phyloP scores from a whole-genome alignment of 2,888 invertebrate species.

The Sarcophaga rosellei region DNA sequence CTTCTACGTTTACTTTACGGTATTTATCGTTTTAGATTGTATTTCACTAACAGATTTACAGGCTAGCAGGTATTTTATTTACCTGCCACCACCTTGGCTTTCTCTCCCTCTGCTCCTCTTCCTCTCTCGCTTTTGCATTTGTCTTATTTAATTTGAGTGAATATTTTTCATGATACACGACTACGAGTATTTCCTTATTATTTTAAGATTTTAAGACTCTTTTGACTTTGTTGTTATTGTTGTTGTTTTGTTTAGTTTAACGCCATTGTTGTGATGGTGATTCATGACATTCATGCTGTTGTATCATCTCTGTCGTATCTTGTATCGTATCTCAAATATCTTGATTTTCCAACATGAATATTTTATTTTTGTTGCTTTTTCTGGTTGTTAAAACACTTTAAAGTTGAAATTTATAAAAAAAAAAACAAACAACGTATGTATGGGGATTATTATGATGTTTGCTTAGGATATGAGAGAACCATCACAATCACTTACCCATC shows the following conservation, averaged over 20 bases:
- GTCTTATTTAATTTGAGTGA: slow-evolving; percentile 11
- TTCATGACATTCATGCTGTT: no score
- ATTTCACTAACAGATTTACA: slow-evolving; percentile 3
- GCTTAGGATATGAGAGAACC: no score
- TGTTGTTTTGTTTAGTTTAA: neutral
- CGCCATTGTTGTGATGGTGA: neutral
- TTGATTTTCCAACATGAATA: neutral
- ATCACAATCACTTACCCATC: no score
- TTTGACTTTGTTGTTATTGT: no score
- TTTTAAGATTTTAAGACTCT: neutral
- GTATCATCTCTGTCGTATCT: neutral
- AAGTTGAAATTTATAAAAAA: no score
- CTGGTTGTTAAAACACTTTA: neutral
- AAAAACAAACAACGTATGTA: no score
- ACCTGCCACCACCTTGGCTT: neutral
- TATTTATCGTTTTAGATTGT: slow-evolving; percentile 5
- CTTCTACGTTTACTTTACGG: neutral
- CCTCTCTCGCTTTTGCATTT: neutral
- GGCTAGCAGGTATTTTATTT: neutral
- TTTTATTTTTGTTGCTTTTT: neutral
- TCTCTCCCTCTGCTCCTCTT: neutral
- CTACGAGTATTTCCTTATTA: slow-evolving; percentile 17
- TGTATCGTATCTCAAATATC: slow-evolving; percentile 4
- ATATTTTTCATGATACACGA: slow-evolving; percentile 24
- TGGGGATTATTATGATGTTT: no score